Evolutionary conservation across 2,888 invertebrate genomes (phyloP), one percentile per base, ranked within the genome.

Genomic region (Spatulosminthurus flaviceps): DNA sequence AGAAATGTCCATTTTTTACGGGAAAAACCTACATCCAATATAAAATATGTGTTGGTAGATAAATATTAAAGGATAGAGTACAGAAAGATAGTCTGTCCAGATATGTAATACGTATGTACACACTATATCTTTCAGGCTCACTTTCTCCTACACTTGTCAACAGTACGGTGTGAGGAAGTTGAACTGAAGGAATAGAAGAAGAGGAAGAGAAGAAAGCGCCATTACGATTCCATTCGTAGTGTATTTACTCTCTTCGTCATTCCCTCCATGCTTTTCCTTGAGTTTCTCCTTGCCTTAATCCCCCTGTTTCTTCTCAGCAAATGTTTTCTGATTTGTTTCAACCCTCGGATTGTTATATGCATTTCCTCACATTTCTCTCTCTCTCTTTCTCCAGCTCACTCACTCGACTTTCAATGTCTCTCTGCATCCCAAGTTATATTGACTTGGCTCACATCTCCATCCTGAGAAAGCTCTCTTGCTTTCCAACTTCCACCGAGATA

Each of bases 311-410:
- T 67, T 69, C 69, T 67, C 76, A 66, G 42, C 76, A 76, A 76
- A 76, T 76, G 67, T 34, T 76, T 76, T 69, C 76, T 69, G 76
- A 76, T 69, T 76, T 69, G 76, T 69, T 76, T 69, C 76, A 26
- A 69, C 43, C 43, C 43, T 76, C 66, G 16, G n/a, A n/a, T n/a
- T n/a, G n/a, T n/a, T n/a, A n/a, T n/a, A 34, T 29, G 34, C 22
- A 28, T 29, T 21, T 70, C 70, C 51, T 41, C 24, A 0, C 5
- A 5, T 51, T 43, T 66, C 60, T 60, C 60, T 21, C n/a, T 26
- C 26, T 64, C 64, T 51, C 51, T 13, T n/a, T n/a, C n/a, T n/a
- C n/a, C n/a, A n/a, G n/a, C n/a, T n/a, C n/a, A n/a, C n/a, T n/a
- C n/a, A n/a, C 51, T 51, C 51, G n/a, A 34, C 34, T 34, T 51